These are phyloP conservation scores for Corydoras sp. DNA, from an alignment of 2,113 vertebrate species.

Conservation along the genomic window DNA sequence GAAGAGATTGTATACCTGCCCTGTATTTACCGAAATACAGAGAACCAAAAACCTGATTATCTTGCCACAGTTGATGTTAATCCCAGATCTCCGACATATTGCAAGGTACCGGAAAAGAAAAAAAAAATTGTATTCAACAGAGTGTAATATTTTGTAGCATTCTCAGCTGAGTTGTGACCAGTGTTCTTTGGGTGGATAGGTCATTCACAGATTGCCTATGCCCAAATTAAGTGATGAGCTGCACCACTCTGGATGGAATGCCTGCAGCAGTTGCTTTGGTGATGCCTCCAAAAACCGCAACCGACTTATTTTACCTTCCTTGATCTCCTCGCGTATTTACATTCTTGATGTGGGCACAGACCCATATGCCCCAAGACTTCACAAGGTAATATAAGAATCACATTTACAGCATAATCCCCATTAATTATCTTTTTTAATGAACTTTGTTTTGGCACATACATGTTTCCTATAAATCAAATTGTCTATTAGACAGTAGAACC, in stretches of 20 bases:
- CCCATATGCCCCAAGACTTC: constrained; percentile 64
- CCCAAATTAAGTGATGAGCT: constrained; percentile 81
- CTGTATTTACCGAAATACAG: constrained; percentile 84
- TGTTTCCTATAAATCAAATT: not conserved
- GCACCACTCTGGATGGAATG: constrained; percentile 90
- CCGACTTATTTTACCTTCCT: constrained; percentile 75
- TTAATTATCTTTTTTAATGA: no score
- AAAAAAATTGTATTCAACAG: not conserved
- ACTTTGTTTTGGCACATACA: not conserved
- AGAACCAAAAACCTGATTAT: constrained; percentile 74
- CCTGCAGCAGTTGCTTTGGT: constrained; percentile 88
- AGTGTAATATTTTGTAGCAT: no score
- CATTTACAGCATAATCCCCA: no score
- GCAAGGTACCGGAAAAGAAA: constrained; percentile 65
- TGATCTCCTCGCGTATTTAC: constrained; percentile 85
- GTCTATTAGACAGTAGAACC: constrained; percentile 75
- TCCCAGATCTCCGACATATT: constrained; percentile 73
- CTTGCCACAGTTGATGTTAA: constrained; percentile 86
- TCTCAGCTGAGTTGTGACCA: no score
- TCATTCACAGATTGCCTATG: constrained; percentile 89
- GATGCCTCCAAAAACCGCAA: constrained; percentile 72
- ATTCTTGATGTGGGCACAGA: constrained; percentile 77
- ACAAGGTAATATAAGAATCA: constrained; percentile 28
- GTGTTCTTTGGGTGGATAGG: constrained; percentile 56
- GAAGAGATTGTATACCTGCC: constrained; percentile 87